Evolutionary conservation across 2,888 invertebrate species (phyloP), one percentile per base, ranked within the genome.

Genomic region (Xestia sexstrigata): DNA sequence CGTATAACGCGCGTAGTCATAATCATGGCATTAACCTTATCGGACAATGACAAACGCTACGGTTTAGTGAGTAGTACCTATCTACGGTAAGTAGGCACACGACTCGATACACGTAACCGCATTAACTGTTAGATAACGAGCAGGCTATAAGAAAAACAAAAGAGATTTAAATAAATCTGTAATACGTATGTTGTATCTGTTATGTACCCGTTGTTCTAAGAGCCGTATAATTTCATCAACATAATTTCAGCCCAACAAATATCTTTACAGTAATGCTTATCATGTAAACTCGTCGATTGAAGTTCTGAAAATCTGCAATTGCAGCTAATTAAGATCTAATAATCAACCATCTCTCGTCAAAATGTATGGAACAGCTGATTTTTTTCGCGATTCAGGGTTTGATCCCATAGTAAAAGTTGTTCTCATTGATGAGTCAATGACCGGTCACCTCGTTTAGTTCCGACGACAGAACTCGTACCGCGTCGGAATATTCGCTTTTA

Each of bases 1-100:
- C 60, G 70, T 73, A 58, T 74, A 78, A 73, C 60, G 67, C 82
- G 73, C 75, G 74, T 65, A 66, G 65, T 81, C 74, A 79, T 84
- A 88, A 86, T 84, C 89, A 81, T 81, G 87, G 85, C 81, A 88
- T 88, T 88, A 88, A 89, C 87, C 82, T 86, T 89, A 88, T 79
- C 84, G 76, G 83, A 89, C 84, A 88, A 86, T 84, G 88, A 88
- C 87, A 82, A 88, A 81, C 79, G 67, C 67, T 45, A 62, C 84
- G 78, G 76, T 79, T 74, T 76, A 82, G 49, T 74, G 63, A 81
- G 60, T 81, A 52, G 47, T 23, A n/a, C 13, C n/a, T 35, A 62
- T 49, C 49, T 55, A 11, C 63, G 20, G 30, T 79, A 67, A 79
- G 62, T 62, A 67, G 55, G 2, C 39, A 76, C 77, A 76, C 70